A percentile compares a stretch with the other conserved stretches of the same genome.
phyloP scores from a whole-genome alignment of 35 echinoderm and acorn worm species.

The Acanthaster planci region DNA sequence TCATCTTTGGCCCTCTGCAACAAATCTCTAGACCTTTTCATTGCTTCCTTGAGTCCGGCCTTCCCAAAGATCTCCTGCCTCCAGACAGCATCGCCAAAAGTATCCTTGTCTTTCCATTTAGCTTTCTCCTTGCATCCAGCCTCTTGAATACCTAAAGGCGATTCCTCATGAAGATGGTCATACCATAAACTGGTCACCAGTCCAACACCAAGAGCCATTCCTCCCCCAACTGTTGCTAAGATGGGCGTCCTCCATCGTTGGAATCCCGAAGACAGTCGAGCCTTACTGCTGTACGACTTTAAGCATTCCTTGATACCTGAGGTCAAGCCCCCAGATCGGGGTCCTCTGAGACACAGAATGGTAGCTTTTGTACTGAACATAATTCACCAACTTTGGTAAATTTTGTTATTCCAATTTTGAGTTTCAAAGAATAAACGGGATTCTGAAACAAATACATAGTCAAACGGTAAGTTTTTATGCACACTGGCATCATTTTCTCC shows the following conservation, averaged over 20 bases:
- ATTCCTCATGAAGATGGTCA: not conserved
- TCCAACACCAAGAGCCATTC: not conserved
- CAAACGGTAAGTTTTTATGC: too few relatives aligned
- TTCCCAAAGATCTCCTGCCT: not conserved
- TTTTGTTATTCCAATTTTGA: too few relatives aligned
- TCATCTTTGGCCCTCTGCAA: constrained; percentile 73
- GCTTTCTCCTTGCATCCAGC: not conserved
- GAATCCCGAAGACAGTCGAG: too few relatives aligned
- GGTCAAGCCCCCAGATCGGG: too few relatives aligned
- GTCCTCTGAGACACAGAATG: too few relatives aligned
- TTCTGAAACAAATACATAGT: too few relatives aligned
- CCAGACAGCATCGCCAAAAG: not conserved
- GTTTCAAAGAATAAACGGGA: too few relatives aligned
- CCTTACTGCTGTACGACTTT: too few relatives aligned
- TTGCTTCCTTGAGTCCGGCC: constrained; percentile 13
- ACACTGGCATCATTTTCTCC: too few relatives aligned
- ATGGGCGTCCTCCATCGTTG: not conserved
- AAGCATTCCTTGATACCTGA: too few relatives aligned
- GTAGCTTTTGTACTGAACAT: too few relatives aligned
- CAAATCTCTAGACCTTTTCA: constrained; percentile 47
- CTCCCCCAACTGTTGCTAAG: not conserved
- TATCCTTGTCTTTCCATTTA: not conserved
- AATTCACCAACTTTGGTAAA: too few relatives aligned
- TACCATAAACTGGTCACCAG: not conserved
- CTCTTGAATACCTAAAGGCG: not conserved